Base-by-base conservation (phyloP, 2,797 vertebrate genomes). In the Girardinus metallicus region DNA sequence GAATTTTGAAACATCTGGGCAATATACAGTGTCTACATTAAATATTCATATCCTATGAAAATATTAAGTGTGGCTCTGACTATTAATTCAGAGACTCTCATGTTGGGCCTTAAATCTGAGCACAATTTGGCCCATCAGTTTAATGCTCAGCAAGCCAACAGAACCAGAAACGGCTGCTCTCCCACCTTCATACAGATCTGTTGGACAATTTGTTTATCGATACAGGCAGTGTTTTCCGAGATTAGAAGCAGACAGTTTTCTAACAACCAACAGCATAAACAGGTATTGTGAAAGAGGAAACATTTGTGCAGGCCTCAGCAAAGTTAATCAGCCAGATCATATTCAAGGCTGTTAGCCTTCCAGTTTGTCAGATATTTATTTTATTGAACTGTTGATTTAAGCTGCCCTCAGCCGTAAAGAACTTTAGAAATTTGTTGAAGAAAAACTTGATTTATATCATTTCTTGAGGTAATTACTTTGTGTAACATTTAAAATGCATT, bases 101-200 rank as follows among this genome's bases (percentile, higher is more conserved):
- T 88, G 75, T 84, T 60, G 57, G 70, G 77, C 77, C 83, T 89
- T 90, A 89, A 93, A 85, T 94, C 93, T 93, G 92, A 93, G 88
- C 93, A 90, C 91, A 94, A 94, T 95, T 92, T 92, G 87, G 74
- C 68, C 90, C 84, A 90, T 94, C 92, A 91, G 87, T 77, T 81
- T 64, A 74, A 87, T 82, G 83, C 93, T 88, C 85, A 79, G 84
- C 78, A 87, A 87, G 87, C 87, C 86, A 86, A 68, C 75, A 80
- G 83, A 87, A 83, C 87, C 88, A 82, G 82, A 74, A 84, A 86
- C 81, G 84, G 88, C 85, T 77, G 80, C 86, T 90, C 85, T 79
- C 53, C 68, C 55, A 80, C 80, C 43, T 83, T 88, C 73, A 68
- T 82, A 78, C 31, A 44, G 80, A 93, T 90, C 87, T 84, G 43